A percentile compares a stretch with the other conserved stretches of the same genome.
Evolutionary conservation across 2,113 vertebrate genomes (phyloP).

Genomic region (Myotis yumanensis): DNA sequence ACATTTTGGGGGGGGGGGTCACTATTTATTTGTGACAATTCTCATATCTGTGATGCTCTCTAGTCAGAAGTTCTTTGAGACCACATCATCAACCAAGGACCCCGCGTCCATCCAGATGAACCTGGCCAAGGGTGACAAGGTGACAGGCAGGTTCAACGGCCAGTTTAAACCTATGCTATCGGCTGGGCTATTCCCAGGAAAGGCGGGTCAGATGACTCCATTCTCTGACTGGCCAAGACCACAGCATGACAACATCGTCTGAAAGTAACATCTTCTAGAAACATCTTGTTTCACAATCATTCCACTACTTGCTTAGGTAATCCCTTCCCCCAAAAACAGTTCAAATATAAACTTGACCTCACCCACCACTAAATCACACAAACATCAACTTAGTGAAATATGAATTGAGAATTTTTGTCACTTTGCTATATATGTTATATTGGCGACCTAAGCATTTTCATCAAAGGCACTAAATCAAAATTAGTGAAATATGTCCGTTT

Average conservation of each 20-base stretch:
- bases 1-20: not conserved
- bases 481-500: not conserved
- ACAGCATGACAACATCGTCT: not conserved
- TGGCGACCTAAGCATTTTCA: not conserved
- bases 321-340: not conserved
- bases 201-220: not conserved
- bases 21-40: not conserved
- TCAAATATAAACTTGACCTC: not conserved
- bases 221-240: not conserved
- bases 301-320: not conserved
- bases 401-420: not conserved
- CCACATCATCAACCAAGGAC: not conserved
- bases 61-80: not conserved
- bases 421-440: not conserved
- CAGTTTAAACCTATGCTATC: not conserved
- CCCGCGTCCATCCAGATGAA: not conserved
- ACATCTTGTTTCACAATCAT: not conserved
- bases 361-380: not conserved
- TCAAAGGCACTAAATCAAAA: not conserved
- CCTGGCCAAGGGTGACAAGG: not conserved
- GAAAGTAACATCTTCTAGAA: not conserved
- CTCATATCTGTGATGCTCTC: not conserved
- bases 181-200: not conserved
- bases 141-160: not conserved
- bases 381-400: not conserved